Base-by-base conservation (phyloP, 2,113 vertebrate genomes). In the Neomonachus schauinslandi region DNA sequence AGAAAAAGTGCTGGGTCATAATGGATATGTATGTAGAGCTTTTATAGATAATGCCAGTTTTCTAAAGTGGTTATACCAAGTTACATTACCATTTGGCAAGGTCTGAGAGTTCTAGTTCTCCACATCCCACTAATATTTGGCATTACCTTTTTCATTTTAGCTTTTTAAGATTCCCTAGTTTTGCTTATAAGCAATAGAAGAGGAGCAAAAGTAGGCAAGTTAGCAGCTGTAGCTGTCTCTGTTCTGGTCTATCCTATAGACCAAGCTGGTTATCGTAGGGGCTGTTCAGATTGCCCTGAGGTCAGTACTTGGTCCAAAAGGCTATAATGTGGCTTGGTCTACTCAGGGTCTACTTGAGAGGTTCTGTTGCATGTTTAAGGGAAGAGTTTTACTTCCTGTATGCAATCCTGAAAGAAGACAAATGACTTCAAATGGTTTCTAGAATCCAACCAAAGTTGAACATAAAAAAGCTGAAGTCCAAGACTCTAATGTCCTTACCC, bases 341-440 rank as follows among this genome's bases (percentile, higher is more conserved):
- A 89, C 59, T 84, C 49, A 59, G 33, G 22, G 63, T 86, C 71
- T 81, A 82, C 12, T 14, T 46, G 14, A 71, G 11, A 1, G 19
- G 15, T 36, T 94, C 31, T 65, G 49, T 81, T 76, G 18, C 31
- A 53, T 46, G 53, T 36, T 87, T 63, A 95, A 95, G 31, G 63
- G 31, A 72, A 85, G 5, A 49, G 1, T 11, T 59, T 92, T 71
- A 69, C 26, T 51, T 61, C 67, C 55, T 74, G 21, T 92, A 26
- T 28, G 14, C 33, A 69, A 8, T 39, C 22, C 72, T 39, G 28
- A 63, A 84, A 81, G 46, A 94, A 88, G 63, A 84, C n/a, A 90
- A 95, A 67, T 84, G 46, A 84, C 46, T 84, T 91, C 53, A 82
- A 84, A n/a, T 84, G n/a, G 57, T 82, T 65, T 93, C 31, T 90